Conservation (phyloP, 2,113 vertebrate species). For the Sinocyclocheilus anshuiensis region DNA sequence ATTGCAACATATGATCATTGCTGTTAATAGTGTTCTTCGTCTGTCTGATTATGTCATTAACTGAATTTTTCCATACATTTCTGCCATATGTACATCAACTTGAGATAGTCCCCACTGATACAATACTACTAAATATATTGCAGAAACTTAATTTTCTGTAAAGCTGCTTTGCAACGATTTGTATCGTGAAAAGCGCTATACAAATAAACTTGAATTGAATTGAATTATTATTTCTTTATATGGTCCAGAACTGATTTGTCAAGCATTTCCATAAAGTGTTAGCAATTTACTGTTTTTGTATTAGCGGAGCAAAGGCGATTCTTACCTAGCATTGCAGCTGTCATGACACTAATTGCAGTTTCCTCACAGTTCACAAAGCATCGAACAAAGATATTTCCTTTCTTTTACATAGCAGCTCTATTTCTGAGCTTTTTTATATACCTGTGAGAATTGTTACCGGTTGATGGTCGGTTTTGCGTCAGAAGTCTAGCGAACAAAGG, state of each 20-base stretch:
- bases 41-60: too few species aligned
- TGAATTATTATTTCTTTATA: neutral
- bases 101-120: too few species aligned
- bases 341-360: conserved; percentile 61
- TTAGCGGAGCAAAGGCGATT: conserved; percentile 27
- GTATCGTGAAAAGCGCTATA: too few species aligned
- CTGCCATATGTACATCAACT: too few species aligned
- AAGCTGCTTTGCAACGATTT: too few species aligned
- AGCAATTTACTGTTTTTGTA: neutral
- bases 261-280: neutral
- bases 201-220: too few species aligned
- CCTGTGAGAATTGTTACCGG: neutral
- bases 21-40: too few species aligned
- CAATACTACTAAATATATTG: too few species aligned
- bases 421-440: neutral
- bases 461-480: conserved; percentile 54
- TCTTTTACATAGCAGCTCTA: neutral
- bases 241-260: neutral
- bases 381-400: neutral
- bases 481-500: conserved; percentile 51
- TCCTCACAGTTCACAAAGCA: conserved; percentile 23
- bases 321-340: conserved; percentile 2
- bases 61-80: too few species aligned
- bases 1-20: too few species aligned
- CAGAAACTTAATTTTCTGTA: too few species aligned